These are phyloP conservation scores for Bubo scandiacus DNA, from an alignment of 2,113 vertebrate genomes.

Conservation along the genomic window DNA sequence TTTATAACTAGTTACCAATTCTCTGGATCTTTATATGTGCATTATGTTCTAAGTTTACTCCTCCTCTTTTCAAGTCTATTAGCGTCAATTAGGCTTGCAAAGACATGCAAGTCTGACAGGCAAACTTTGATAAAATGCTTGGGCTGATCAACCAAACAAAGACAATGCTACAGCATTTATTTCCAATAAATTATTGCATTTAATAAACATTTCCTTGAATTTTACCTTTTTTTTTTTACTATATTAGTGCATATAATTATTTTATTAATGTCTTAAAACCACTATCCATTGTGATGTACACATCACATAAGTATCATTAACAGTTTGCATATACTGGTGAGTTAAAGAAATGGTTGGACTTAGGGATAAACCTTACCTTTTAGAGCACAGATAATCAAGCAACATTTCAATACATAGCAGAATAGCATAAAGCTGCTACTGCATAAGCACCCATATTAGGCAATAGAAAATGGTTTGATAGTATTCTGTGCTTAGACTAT, in stretches of 20 bases:
- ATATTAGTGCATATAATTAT: slow-evolving; percentile 75
- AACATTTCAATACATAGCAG: neutral
- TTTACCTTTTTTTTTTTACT: slow-evolving; percentile 49
- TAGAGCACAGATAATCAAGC: neutral
- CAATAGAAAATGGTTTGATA: neutral
- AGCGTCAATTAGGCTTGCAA: slow-evolving; percentile 63
- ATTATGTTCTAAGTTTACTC: slow-evolving; percentile 58
- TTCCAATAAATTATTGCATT: slow-evolving; percentile 71
- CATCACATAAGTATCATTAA: slow-evolving; percentile 63
- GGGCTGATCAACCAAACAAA: slow-evolving; percentile 59
- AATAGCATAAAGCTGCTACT: neutral
- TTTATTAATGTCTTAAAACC: slow-evolving; percentile 71
- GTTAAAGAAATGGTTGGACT: slow-evolving; percentile 32
- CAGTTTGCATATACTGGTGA: slow-evolving; percentile 66
- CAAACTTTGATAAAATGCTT: slow-evolving; percentile 70
- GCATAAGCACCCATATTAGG: neutral
- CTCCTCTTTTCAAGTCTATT: slow-evolving; percentile 59
- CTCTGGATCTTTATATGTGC: slow-evolving; percentile 42
- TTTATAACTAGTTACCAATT: slow-evolving; percentile 57
- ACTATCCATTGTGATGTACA: slow-evolving; percentile 69
- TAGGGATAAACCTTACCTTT: neutral
- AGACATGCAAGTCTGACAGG: slow-evolving; percentile 62
- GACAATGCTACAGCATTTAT: slow-evolving; percentile 65
- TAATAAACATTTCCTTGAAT: slow-evolving; percentile 77
- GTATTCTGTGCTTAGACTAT: neutral